A percentile compares a stretch with the other conserved stretches of the same genome.
Evolutionary conservation across 2,888 invertebrate genomes (phyloP).

Genomic region (Microdon myrmicae): DNA sequence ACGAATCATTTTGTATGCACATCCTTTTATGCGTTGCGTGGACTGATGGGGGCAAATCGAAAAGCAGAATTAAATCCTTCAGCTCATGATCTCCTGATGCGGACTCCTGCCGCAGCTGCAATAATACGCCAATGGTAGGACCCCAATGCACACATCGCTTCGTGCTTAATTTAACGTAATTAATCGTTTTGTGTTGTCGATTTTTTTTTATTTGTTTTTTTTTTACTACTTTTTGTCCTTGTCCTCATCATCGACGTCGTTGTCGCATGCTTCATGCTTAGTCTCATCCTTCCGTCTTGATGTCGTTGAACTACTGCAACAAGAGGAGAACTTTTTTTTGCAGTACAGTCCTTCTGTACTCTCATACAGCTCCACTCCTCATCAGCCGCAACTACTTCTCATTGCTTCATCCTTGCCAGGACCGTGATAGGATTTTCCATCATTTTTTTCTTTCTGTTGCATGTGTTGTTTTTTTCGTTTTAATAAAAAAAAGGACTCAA

Average conservation of each 20-base stretch:
- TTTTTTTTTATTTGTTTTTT: conserved; percentile 18
- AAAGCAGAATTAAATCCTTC: too few relatives aligned
- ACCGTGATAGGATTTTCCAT: conserved; percentile 8
- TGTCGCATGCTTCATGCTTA: conserved; percentile 17
- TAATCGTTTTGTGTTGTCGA: conserved; percentile 34
- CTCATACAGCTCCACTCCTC: conserved; percentile 24
- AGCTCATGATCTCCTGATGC: conserved; percentile 28
- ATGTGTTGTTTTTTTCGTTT: too few relatives aligned
- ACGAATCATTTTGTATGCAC: too few relatives aligned
- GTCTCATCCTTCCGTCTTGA: conserved; percentile 44
- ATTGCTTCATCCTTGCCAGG: conserved; percentile 16
- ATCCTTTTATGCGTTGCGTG: too few relatives aligned
- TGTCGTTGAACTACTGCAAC: conserved; percentile 50
- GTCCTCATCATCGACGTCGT: conserved; percentile 25
- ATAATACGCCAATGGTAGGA: conserved; percentile 46
- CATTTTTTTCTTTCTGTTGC: neutral
- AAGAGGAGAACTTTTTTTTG: conserved; percentile 44
- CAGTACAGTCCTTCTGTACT: conserved; percentile 44
- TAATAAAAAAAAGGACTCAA: conserved; percentile 31
- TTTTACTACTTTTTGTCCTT: conserved; percentile 48
- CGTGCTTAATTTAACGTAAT: conserved; percentile 55
- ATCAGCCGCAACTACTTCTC: conserved; percentile 25
- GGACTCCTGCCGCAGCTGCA: conserved; percentile 41
- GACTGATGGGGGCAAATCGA: too few relatives aligned
- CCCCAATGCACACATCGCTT: conserved; percentile 51